Conservation (phyloP, 2,797 vertebrate species). For the Setipinna tenuifilis region DNA sequence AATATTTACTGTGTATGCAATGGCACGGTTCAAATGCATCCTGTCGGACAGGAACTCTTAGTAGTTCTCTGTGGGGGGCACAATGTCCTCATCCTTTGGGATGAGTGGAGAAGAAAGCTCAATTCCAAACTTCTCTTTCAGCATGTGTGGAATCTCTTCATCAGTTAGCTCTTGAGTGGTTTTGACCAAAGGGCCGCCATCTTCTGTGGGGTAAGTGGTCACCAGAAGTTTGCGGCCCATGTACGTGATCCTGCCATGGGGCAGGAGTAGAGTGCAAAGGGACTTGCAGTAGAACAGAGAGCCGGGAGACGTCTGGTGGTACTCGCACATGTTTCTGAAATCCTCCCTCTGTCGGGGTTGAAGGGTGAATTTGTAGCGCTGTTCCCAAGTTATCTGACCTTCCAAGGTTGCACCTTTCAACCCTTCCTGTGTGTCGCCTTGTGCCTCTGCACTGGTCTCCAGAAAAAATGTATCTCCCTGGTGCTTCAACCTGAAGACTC, state of each 20-base stretch:
- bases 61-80: slow-evolving; percentile 41
- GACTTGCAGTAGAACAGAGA: slow-evolving; percentile 80
- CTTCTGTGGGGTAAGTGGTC: slow-evolving; percentile 54
- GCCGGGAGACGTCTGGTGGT: slow-evolving; percentile 75
- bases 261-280: slow-evolving; percentile 69
- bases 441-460: slow-evolving; percentile 62
- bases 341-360: slow-evolving; percentile 64
- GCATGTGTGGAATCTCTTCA: slow-evolving; percentile 71
- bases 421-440: slow-evolving; percentile 38
- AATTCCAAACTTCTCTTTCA: slow-evolving; percentile 72
- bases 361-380: slow-evolving; percentile 76
- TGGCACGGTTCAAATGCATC: not conserved
- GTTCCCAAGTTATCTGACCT: slow-evolving; percentile 53
- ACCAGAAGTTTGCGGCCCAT: slow-evolving; percentile 69
- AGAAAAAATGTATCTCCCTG: slow-evolving; percentile 53
- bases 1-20: not conserved
- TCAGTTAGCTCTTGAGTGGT: slow-evolving; percentile 63
- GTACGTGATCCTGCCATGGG: slow-evolving; percentile 67
- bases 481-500: slow-evolving; percentile 65
- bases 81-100: slow-evolving; percentile 71
- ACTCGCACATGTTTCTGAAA: slow-evolving; percentile 74
- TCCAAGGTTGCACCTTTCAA: slow-evolving; percentile 11
- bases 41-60: slow-evolving; percentile 18
- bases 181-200: slow-evolving; percentile 44
- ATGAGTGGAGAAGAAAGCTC: slow-evolving; percentile 61